Conservation (phyloP, 2,797 vertebrate species). For the Sphenodon punctatus region DNA sequence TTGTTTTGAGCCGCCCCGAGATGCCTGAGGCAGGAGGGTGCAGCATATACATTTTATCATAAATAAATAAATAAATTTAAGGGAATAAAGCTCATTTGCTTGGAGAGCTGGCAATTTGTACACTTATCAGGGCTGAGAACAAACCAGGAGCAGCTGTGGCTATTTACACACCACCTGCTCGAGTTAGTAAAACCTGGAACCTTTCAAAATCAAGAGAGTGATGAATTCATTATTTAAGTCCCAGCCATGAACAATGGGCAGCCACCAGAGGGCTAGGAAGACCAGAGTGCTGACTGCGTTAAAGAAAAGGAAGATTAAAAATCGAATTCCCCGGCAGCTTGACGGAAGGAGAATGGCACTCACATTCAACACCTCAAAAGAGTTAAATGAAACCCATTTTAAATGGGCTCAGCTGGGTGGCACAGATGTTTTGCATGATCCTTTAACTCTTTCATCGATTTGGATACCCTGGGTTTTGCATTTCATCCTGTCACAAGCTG, state of each 20-base stretch:
- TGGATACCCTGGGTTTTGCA: neutral
- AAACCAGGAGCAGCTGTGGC: slow-evolving; percentile 9
- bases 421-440: neutral
- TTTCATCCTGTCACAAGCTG: neutral
- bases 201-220: neutral
- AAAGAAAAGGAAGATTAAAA: slow-evolving; percentile 19
- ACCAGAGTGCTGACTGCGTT: neutral
- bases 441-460: neutral
- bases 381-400: neutral
- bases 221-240: neutral
- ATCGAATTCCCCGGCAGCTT: neutral
- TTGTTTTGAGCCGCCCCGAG: no score
- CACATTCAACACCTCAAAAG: no score
- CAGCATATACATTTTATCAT: no score
- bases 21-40: no score
- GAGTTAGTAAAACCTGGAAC: slow-evolving; percentile 12
- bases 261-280: neutral
- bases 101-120: neutral
- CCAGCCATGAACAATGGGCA: neutral
- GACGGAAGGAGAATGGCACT: accelerated
- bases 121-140: neutral
- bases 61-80: no score
- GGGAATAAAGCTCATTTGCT: neutral
- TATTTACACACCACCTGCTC: slow-evolving; percentile 17
- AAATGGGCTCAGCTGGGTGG: neutral